Evolutionary conservation across 2,113 vertebrate species (phyloP).

Genomic region (Mesocricetus auratus): DNA sequence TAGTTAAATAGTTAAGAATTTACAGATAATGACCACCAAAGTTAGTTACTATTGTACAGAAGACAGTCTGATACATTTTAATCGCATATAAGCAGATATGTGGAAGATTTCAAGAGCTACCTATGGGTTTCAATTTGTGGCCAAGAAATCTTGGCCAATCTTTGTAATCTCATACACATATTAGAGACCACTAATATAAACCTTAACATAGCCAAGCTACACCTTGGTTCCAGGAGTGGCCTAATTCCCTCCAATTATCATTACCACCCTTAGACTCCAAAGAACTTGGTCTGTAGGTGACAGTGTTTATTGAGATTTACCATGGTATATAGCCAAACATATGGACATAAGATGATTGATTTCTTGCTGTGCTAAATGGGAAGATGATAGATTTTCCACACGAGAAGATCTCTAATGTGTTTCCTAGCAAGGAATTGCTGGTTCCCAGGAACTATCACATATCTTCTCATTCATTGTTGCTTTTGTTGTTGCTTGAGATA

Average conservation of each 20-base stretch:
- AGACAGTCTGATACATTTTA: background rate
- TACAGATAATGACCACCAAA: background rate
- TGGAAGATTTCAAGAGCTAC: background rate
- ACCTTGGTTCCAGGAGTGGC: background rate
- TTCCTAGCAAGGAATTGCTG: background rate
- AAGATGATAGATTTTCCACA: background rate
- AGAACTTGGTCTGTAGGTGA: slow-evolving; percentile 12
- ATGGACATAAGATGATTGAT: background rate
- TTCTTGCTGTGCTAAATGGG: background rate
- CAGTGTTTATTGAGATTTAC: background rate
- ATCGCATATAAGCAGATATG: background rate
- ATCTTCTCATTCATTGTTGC: background rate
- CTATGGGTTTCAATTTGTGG: background rate
- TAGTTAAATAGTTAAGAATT: slow-evolving; percentile 47
- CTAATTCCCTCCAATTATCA: background rate
- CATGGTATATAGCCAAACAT: background rate
- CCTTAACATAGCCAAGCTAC: background rate
- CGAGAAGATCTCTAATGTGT: background rate
- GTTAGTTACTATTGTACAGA: background rate
- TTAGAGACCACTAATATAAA: background rate
- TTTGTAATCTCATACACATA: background rate
- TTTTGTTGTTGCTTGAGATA: background rate
- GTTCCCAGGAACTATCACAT: background rate
- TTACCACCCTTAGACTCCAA: background rate
- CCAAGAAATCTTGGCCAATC: background rate